These are phyloP conservation scores for Notarius lentiginosus DNA, from an alignment of 2,113 vertebrate genomes.

Conservation along the genomic window DNA sequence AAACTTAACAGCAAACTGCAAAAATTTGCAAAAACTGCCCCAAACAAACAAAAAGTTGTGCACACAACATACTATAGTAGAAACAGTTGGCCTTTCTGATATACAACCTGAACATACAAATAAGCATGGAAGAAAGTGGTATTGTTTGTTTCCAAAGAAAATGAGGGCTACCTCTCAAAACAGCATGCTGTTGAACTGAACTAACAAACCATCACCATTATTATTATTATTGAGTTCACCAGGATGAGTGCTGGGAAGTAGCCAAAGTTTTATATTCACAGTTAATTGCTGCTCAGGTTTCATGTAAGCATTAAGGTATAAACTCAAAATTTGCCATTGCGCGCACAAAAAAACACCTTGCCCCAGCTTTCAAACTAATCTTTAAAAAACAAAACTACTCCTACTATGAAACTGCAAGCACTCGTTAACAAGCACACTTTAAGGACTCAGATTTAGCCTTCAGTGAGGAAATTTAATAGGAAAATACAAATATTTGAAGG, in stretches of 20 bases:
- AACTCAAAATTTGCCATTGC: not conserved
- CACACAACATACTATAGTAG: constrained; percentile 6
- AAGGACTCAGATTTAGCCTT: not conserved
- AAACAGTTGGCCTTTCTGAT: constrained; percentile 16
- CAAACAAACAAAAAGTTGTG: not conserved
- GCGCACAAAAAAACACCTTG: not conserved
- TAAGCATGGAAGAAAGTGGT: constrained; percentile 23
- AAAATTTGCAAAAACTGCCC: not conserved
- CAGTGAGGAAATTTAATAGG: not conserved
- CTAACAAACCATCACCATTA: not conserved
- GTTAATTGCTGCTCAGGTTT: not conserved
- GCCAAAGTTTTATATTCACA: constrained; percentile 6
- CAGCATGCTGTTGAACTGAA: not conserved
- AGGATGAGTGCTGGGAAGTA: not conserved
- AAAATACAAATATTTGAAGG: not conserved
- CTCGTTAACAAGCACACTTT: not conserved
- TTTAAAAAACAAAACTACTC: not conserved
- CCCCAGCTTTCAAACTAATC: not conserved
- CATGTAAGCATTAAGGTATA: not conserved
- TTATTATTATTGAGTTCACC: not conserved
- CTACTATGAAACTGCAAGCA: not conserved
- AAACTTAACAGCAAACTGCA: constrained; percentile 38
- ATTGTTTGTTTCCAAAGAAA: constrained; percentile 1
- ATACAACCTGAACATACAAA: constrained; percentile 21
- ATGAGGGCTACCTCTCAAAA: not conserved